Evolutionary conservation across 2,113 vertebrate species (phyloP).

Genomic region (Catharus fuscescens): DNA sequence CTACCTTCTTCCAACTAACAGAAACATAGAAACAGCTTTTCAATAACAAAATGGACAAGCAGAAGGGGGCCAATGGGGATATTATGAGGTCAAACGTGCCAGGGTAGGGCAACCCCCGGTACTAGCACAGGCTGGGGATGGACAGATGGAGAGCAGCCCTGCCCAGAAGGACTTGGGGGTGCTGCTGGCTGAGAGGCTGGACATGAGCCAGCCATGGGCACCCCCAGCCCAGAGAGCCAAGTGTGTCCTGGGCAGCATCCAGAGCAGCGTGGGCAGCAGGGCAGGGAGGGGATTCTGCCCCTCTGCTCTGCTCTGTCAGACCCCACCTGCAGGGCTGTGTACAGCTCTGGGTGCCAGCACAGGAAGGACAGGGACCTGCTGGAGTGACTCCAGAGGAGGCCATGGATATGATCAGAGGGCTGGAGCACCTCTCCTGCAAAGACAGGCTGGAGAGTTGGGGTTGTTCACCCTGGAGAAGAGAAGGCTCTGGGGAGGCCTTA

Average conservation of each 20-base stretch:
- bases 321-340: neutral
- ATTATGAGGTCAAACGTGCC: neutral
- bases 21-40: neutral
- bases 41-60: neutral
- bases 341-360: neutral
- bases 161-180: fast-evolving
- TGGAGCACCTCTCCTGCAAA: neutral
- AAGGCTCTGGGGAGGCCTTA: neutral
- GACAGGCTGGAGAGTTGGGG: neutral
- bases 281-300: neutral
- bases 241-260: neutral
- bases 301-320: neutral
- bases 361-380: neutral
- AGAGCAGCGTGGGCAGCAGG: neutral
- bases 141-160: fast-evolving
- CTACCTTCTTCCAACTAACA: neutral
- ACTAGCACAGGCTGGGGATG: neutral
- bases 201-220: neutral
- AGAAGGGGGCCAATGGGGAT: neutral
- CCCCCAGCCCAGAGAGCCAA: neutral
- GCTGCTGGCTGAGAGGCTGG: fast-evolving
- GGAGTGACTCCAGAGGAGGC: neutral
- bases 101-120: fast-evolving
- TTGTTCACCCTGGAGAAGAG: neutral
- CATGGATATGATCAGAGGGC: fast-evolving